Evolutionary conservation across 2,797 vertebrate species (phyloP).

Genomic region (Apodemus agrarius): DNA sequence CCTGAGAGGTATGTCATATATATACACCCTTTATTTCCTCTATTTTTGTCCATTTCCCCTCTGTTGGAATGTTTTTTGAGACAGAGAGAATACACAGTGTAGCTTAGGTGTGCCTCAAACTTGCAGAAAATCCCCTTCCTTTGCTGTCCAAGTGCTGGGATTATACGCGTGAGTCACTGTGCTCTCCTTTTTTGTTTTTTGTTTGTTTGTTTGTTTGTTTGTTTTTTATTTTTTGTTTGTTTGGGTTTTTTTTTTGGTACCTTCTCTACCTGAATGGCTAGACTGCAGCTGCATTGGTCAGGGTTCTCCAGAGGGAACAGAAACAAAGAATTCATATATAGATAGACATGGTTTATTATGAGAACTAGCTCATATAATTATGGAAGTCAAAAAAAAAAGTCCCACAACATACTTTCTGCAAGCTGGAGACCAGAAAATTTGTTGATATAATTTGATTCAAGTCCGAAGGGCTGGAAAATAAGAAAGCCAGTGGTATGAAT

Average conservation of each 20-base stretch:
- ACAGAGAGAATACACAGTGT: background rate
- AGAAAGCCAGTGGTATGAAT: background rate
- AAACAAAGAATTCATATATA: background rate
- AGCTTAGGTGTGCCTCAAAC: background rate
- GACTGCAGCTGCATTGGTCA: background rate
- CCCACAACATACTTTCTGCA: background rate
- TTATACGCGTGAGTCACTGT: background rate
- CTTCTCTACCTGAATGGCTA: background rate
- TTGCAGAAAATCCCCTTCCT: background rate
- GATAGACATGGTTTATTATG: background rate
- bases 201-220: too few species aligned
- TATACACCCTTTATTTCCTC: background rate
- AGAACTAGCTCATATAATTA: background rate
- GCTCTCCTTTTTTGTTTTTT: background rate
- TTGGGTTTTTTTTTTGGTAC: too few species aligned
- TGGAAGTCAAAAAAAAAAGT: background rate
- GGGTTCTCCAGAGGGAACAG: background rate
- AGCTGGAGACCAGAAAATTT: background rate
- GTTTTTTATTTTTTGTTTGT: too few species aligned
- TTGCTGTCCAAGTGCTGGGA: background rate
- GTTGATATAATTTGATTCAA: background rate
- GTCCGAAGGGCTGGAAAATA: background rate
- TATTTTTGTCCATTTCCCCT: background rate
- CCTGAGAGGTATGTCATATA: background rate
- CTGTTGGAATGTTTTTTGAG: background rate